Evolutionary conservation across 1,140 invertebrate species (phyloP).

Genomic region (Parapsyche elsis): DNA sequence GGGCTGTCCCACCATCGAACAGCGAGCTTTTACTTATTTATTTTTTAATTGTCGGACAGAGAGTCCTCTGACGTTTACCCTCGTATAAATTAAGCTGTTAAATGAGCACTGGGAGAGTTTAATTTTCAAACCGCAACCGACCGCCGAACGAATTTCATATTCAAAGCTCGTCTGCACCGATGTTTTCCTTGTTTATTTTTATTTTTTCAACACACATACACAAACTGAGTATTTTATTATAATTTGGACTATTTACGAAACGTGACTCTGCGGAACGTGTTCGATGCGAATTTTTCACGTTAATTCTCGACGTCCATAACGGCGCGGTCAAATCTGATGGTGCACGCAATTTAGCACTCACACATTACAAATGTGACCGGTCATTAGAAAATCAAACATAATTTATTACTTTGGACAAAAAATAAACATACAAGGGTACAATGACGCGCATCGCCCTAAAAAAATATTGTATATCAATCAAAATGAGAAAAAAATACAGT

Average conservation of each 20-base stretch:
- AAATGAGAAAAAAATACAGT: background rate
- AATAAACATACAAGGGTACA: background rate
- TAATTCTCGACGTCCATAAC: too few relatives aligned
- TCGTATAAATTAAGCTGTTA: slow-evolving; percentile 21
- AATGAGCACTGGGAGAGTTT: slow-evolving; percentile 4
- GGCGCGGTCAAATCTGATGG: background rate
- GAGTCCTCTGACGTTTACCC: slow-evolving; percentile 4
- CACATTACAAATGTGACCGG: background rate
- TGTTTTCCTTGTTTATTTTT: background rate
- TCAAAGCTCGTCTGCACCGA: background rate
- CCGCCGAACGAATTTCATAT: slow-evolving; percentile 4
- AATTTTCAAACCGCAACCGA: background rate
- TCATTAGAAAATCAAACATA: background rate
- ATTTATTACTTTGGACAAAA: background rate
- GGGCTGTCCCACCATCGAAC: background rate
- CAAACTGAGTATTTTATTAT: background rate
- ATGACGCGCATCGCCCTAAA: background rate
- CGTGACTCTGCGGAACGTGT: background rate
- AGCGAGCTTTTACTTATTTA: slow-evolving; percentile 15
- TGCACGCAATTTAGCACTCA: background rate
- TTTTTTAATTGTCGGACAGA: slow-evolving; percentile 14
- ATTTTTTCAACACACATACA: background rate
- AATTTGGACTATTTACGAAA: background rate
- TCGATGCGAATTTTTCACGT: background rate
- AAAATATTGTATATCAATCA: background rate